Conservation (phyloP, 2,888 invertebrate genomes). For the Nasonovia ribisnigri region DNA sequence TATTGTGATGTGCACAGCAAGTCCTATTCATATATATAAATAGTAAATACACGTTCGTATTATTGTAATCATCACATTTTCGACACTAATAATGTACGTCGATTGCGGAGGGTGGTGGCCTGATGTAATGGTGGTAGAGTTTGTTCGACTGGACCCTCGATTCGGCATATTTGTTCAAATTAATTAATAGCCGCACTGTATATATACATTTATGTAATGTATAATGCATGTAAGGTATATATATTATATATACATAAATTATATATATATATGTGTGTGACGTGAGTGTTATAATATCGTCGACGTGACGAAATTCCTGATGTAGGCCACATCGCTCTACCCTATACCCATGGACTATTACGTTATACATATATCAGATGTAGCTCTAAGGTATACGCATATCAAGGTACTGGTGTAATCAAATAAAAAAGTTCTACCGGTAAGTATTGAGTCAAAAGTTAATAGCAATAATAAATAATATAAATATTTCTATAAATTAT, state of each 20-base stretch:
- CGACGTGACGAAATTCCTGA: neutral
- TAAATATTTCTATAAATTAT: no score
- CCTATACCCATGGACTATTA: no score
- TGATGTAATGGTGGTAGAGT: neutral
- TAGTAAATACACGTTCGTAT: neutral
- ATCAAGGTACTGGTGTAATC: no score
- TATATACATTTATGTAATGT: neutral
- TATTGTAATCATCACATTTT: neutral
- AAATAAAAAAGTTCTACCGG: no score
- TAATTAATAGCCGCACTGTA: conserved; percentile 21
- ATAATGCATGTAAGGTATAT: neutral
- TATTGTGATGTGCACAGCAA: neutral
- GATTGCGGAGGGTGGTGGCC: neutral
- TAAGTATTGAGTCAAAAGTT: no score
- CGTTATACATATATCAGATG: no score
- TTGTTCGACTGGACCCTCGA: neutral
- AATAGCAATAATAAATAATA: no score
- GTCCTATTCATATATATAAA: neutral
- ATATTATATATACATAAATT: neutral
- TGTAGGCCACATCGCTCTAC: neutral
- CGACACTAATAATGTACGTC: conserved; percentile 13
- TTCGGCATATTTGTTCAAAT: neutral
- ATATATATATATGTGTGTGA: neutral
- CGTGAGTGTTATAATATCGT: neutral
- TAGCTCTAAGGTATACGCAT: no score